A percentile compares a stretch with the other conserved stretches of the same genome.
Evolutionary conservation across 2,888 invertebrate genomes (phyloP).

Genomic region (Rotaria magnacalcarata): DNA sequence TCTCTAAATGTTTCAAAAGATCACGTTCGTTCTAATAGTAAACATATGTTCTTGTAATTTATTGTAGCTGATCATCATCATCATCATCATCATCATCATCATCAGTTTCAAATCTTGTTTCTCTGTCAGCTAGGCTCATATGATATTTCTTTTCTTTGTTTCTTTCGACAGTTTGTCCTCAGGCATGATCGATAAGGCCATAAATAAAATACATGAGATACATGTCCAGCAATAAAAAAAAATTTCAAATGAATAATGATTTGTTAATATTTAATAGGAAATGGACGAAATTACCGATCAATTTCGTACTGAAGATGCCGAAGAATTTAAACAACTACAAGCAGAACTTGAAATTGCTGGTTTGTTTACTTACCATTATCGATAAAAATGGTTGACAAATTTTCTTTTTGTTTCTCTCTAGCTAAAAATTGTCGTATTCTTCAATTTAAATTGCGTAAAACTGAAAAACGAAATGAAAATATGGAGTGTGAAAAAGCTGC

Average conservation of each 20-base stretch:
- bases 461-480: constrained; percentile 76
- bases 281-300: constrained; percentile 95
- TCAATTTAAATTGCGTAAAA: constrained; percentile 92
- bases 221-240: not conserved
- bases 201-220: not conserved
- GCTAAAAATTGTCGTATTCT: constrained; percentile 92
- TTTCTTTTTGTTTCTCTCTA: constrained; percentile 67
- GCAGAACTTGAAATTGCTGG: constrained; percentile 48
- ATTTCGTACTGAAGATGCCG: constrained; percentile 85
- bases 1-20: not conserved
- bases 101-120: not conserved
- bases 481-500: constrained; percentile 55
- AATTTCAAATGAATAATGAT: not conserved
- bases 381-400: constrained; percentile 87
- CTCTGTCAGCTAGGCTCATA: not conserved
- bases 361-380: constrained; percentile 52
- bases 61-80: not conserved
- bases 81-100: not conserved
- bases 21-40: not conserved
- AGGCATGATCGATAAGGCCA: not conserved
- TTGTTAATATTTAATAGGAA: constrained; percentile 63
- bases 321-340: constrained; percentile 69
- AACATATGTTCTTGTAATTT: not conserved
- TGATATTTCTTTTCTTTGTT: not conserved
- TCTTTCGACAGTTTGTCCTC: not conserved